A percentile compares a stretch with the other conserved stretches of the same genome.
Conservation (phyloP, 2,797 vertebrate species). For the Argya squamiceps region DNA sequence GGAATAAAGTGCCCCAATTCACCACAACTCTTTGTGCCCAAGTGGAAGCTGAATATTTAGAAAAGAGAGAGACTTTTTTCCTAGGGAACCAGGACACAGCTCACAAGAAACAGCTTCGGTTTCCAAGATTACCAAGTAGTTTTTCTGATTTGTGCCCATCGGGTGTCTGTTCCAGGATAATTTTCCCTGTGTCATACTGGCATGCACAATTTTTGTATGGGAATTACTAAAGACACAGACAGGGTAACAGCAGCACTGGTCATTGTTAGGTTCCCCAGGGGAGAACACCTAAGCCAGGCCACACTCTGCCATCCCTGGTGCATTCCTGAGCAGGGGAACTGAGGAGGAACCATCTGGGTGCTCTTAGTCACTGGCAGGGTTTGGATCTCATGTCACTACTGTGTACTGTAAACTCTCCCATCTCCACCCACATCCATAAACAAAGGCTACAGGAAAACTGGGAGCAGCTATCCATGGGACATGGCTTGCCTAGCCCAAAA, state of each 20-base stretch:
- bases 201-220: accelerated
- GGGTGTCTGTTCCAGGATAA: background rate
- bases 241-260: background rate
- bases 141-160: background rate
- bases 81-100: background rate
- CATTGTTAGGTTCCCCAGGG: background rate
- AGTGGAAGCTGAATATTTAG: background rate
- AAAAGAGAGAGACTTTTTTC: background rate
- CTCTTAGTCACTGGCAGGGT: background rate
- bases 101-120: background rate
- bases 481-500: background rate
- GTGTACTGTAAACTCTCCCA: background rate
- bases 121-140: background rate
- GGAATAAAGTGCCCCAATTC: background rate
- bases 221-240: background rate
- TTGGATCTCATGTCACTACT: background rate
- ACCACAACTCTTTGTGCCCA: background rate
- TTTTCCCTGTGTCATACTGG: background rate
- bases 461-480: background rate
- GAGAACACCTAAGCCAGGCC: background rate
- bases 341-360: background rate
- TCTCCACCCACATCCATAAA: background rate
- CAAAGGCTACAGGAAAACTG: background rate
- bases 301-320: background rate
- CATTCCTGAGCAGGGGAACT: background rate